These are phyloP conservation scores for Grammomys dolichurus DNA, from an alignment of 2,113 vertebrate species.

Conservation along the genomic window DNA sequence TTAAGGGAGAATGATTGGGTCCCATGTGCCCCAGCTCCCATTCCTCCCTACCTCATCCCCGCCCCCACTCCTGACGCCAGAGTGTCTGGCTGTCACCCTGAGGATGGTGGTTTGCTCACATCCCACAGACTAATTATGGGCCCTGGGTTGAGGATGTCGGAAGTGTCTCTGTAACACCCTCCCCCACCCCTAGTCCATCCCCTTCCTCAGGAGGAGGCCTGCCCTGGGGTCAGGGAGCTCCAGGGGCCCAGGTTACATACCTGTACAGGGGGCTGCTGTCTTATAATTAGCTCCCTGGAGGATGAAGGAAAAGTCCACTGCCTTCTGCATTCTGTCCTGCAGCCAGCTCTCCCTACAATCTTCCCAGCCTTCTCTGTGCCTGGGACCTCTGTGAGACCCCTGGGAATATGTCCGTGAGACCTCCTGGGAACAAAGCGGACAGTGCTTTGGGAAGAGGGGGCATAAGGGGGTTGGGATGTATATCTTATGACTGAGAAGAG, in stretches of 20 bases:
- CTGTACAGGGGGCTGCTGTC: slow-evolving; percentile 53
- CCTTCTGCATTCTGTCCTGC: slow-evolving; percentile 38
- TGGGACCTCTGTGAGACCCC: background rate
- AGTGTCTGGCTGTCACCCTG: slow-evolving; percentile 80
- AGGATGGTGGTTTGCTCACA: slow-evolving; percentile 80
- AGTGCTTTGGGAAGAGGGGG: background rate
- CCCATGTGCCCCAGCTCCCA: background rate
- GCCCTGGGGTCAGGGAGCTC: background rate
- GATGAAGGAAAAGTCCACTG: slow-evolving; percentile 19
- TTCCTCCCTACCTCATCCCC: slow-evolving; percentile 4
- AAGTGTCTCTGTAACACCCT: slow-evolving; percentile 58
- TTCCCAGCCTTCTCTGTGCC: slow-evolving; percentile 21
- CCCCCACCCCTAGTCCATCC: background rate
- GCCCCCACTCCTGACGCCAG: slow-evolving; percentile 67
- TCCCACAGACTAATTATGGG: slow-evolving; percentile 82
- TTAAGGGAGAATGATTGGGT: background rate
- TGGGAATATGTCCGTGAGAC: too few species aligned
- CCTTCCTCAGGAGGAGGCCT: slow-evolving; percentile 41
- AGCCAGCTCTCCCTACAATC: background rate
- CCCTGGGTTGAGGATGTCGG: slow-evolving; percentile 64
- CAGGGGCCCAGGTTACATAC: slow-evolving; percentile 53
- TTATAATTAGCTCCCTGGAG: slow-evolving; percentile 68
- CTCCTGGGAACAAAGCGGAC: background rate
- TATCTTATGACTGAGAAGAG: slow-evolving; percentile 23
- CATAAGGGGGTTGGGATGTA: background rate